These are phyloP conservation scores for Lethenteron reissneri DNA, from an alignment of 2,113 vertebrate species.

Conservation along the genomic window DNA sequence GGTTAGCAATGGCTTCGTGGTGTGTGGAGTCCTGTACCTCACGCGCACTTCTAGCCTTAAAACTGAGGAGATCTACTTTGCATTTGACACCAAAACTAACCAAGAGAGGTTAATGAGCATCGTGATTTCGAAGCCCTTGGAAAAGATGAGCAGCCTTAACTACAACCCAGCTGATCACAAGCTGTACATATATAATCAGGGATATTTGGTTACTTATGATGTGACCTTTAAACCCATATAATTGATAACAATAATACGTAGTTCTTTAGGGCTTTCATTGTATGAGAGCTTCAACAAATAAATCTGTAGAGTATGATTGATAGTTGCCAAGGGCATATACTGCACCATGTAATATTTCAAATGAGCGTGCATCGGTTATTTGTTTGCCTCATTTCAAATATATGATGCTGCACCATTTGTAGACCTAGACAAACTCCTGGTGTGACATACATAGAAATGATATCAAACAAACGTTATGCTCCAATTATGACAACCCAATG, in stretches of 20 bases:
- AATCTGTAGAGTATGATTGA: no score
- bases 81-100: constrained; percentile 40
- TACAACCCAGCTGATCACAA: constrained; percentile 36
- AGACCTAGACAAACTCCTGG: no score
- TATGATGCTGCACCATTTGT: no score
- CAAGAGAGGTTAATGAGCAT: constrained; percentile 21
- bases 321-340: no score
- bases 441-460: no score
- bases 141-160: constrained; percentile 24
- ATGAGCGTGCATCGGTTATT: no score
- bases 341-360: no score
- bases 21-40: constrained; percentile 69
- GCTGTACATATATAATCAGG: constrained; percentile 38
- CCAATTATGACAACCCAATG: no score
- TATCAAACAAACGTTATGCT: no score
- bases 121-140: constrained; percentile 26
- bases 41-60: constrained; percentile 26
- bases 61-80: constrained; percentile 60
- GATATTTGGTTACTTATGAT: constrained; percentile 27
- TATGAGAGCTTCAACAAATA: no score
- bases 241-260: background rate
- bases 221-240: constrained; percentile 11
- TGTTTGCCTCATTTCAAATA: no score
- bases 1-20: constrained; percentile 63
- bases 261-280: no score